phyloP scores from a whole-genome alignment of 2,888 invertebrate species.

The Habrosyne pyritoides region DNA sequence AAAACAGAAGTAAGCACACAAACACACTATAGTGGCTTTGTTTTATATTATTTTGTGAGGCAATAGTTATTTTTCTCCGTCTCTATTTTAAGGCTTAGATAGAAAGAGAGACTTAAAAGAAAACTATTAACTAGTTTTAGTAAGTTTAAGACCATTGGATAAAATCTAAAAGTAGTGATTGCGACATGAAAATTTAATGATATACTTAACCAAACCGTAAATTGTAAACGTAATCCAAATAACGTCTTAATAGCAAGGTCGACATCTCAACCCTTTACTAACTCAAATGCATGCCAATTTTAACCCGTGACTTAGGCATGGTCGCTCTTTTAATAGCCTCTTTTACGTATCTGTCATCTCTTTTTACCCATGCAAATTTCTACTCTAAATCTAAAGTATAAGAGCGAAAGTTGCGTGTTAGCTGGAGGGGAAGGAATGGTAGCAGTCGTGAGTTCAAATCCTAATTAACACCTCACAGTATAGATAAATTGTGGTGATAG shows the following conservation, averaged over 20 bases:
- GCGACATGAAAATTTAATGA: background rate
- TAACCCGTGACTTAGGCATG: slow-evolving; percentile 73
- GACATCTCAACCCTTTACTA: slow-evolving; percentile 59
- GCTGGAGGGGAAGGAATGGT: slow-evolving; percentile 46
- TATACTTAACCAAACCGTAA: background rate
- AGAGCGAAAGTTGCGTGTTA: slow-evolving; percentile 33
- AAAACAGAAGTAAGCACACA: no score
- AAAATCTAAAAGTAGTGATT: no score
- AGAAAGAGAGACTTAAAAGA: no score
- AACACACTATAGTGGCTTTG: no score
- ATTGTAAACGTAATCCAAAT: slow-evolving; percentile 11
- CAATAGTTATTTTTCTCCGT: no score
- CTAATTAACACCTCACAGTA: slow-evolving; percentile 80
- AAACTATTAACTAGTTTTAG: no score
- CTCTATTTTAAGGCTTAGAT: no score
- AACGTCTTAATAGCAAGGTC: slow-evolving; percentile 67
- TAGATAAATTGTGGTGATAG: slow-evolving; percentile 79
- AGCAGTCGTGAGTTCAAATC: slow-evolving; percentile 78
- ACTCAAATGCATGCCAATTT: slow-evolving; percentile 70
- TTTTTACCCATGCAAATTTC: slow-evolving; percentile 22
- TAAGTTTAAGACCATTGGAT: no score
- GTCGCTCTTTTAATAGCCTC: slow-evolving; percentile 70
- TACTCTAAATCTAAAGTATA: slow-evolving; percentile 30
- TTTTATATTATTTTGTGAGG: no score
- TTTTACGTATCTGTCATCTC: slow-evolving; percentile 74